These are phyloP conservation scores for Gerosis bhagava DNA, from an alignment of 2,888 invertebrate species.

Conservation along the genomic window DNA sequence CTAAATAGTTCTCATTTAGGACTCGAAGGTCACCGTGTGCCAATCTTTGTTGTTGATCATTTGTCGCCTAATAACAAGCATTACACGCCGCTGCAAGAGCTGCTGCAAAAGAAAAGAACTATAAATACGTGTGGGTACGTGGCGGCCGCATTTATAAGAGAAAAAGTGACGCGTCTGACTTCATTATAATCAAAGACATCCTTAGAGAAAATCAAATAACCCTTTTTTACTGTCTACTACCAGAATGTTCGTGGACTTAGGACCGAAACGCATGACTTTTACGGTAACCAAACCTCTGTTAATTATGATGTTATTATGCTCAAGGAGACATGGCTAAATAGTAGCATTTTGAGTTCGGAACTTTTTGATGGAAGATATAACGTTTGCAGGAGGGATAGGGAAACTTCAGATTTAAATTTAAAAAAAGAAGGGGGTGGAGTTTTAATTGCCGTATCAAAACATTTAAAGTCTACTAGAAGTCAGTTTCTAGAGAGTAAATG, in stretches of 20 bases:
- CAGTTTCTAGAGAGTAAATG: background rate
- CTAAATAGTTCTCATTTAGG: conserved; percentile 31
- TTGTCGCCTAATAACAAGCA: conserved; percentile 3
- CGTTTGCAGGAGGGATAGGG: conserved; percentile 1
- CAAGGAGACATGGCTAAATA: background rate
- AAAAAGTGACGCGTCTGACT: conserved; percentile 5
- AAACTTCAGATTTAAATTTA: background rate
- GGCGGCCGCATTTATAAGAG: conserved; percentile 8
- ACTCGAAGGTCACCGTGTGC: conserved; percentile 22
- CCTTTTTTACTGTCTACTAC: no score
- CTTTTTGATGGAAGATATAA: background rate
- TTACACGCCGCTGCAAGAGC: conserved; percentile 9
- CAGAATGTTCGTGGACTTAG: background rate
- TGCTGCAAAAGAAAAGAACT: conserved; percentile 4
- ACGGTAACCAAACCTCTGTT: background rate
- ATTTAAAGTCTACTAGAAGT: background rate
- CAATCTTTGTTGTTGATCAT: conserved; percentile 12
- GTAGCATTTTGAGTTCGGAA: background rate
- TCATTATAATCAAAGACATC: conserved; percentile 13
- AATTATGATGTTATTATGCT: background rate
- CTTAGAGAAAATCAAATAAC: background rate
- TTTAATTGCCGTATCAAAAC: background rate
- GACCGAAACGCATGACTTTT: background rate
- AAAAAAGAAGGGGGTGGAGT: background rate
- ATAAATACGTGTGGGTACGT: conserved; percentile 8